Evolutionary conservation across 2,113 vertebrate genomes (phyloP).

Genomic region (Gymnorhina tibicen): DNA sequence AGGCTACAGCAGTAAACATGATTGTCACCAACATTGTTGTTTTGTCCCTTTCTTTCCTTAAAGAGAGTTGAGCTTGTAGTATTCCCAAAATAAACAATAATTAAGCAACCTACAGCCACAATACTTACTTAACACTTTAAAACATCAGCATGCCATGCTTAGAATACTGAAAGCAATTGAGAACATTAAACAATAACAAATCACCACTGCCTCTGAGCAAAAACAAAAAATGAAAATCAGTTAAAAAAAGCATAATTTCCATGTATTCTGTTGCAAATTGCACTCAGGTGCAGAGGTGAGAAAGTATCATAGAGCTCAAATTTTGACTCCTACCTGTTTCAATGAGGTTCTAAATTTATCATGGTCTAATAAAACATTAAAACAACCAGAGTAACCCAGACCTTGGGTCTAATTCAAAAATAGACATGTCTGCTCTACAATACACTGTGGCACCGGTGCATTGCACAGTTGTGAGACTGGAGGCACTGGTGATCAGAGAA

Average conservation of each 20-base stretch:
- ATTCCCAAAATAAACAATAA: background rate
- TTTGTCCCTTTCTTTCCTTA: background rate
- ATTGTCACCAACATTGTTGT: background rate
- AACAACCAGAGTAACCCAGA: background rate
- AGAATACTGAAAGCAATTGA: background rate
- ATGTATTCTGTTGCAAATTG: background rate
- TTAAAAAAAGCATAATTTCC: background rate
- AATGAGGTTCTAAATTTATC: background rate
- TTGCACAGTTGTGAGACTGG: background rate
- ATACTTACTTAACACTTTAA: slow-evolving; percentile 3
- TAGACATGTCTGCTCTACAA: fast-evolving
- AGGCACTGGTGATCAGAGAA: background rate
- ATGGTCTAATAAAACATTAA: background rate
- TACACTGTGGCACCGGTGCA: too few relatives aligned
- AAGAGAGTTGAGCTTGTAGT: background rate
- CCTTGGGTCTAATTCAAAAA: background rate
- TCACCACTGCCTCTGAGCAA: background rate
- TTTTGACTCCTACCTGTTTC: background rate
- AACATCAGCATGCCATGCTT: background rate
- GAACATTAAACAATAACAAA: background rate
- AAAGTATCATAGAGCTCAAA: background rate
- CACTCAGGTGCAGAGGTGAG: background rate
- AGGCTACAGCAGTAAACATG: background rate
- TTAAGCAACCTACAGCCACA: background rate
- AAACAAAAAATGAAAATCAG: background rate